These are phyloP conservation scores for Cephus cinctus DNA, from an alignment of 1,140 invertebrate species.

Conservation along the genomic window DNA sequence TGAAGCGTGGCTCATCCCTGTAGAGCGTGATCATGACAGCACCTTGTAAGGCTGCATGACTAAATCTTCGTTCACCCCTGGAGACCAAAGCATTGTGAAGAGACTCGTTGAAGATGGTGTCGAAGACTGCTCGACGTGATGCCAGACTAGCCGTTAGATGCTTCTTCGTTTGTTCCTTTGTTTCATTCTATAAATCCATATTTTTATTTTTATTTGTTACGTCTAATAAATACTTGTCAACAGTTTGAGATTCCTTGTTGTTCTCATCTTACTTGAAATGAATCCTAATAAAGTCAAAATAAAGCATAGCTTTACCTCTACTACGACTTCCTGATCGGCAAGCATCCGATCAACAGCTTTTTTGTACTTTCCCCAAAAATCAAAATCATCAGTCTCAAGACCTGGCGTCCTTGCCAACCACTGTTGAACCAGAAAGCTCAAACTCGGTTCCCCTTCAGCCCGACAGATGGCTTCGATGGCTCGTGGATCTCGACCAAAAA, in stretches of 20 bases:
- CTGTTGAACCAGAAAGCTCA: slow-evolving; percentile 80
- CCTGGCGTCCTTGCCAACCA: slow-evolving; percentile 96
- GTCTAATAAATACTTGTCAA: not conserved
- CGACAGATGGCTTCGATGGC: slow-evolving; percentile 71
- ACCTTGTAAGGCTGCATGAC: slow-evolving; percentile 88
- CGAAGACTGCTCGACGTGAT: slow-evolving; percentile 80
- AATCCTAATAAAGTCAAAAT: not conserved
- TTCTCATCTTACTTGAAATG: not conserved
- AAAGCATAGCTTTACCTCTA: slow-evolving; percentile 52
- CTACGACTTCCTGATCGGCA: slow-evolving; percentile 63
- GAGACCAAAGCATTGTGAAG: slow-evolving; percentile 79
- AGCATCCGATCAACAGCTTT: slow-evolving; percentile 75
- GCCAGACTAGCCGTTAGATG: slow-evolving; percentile 72
- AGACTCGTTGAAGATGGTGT: slow-evolving; percentile 82
- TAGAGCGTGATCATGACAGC: slow-evolving; percentile 98
- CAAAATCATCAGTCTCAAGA: slow-evolving; percentile 77
- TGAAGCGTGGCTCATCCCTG: slow-evolving; percentile 93
- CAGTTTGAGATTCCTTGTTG: not conserved
- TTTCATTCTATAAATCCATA: slow-evolving; percentile 36
- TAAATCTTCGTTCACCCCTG: slow-evolving; percentile 86
- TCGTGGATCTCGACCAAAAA: slow-evolving; percentile 77
- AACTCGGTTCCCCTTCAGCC: slow-evolving; percentile 82
- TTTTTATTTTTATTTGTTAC: no score
- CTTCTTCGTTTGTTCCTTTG: slow-evolving; percentile 60
- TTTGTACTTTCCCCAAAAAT: slow-evolving; percentile 93